Evolutionary conservation across 2,113 vertebrate genomes (phyloP).

Genomic region (Phylloscopus trochiloides): DNA sequence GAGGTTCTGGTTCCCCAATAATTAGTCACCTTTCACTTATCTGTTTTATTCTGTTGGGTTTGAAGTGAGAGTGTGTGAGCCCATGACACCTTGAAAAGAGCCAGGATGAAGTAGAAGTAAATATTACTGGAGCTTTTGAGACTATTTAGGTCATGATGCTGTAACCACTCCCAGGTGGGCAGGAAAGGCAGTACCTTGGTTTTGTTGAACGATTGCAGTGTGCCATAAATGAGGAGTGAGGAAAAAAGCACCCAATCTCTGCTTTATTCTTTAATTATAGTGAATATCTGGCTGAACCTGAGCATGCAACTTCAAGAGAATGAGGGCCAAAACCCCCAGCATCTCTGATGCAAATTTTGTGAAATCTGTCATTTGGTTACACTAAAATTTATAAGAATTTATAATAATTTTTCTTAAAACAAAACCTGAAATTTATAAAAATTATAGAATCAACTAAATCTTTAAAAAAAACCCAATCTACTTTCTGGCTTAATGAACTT

Average conservation of each 20-base stretch:
- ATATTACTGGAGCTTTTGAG: not conserved
- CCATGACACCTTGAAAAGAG: not conserved
- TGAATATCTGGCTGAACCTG: not conserved
- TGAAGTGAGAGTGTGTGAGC: not conserved
- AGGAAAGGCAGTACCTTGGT: not conserved
- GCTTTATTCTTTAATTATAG: not conserved
- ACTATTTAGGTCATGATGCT: not conserved
- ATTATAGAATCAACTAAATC: not conserved
- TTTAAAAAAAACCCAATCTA: not conserved
- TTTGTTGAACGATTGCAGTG: not conserved
- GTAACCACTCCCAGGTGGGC: not conserved
- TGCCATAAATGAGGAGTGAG: not conserved
- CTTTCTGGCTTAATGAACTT: not conserved
- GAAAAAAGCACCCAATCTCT: not conserved
- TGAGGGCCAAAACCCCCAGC: not conserved
- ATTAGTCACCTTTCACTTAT: not conserved
- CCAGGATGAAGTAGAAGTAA: not conserved
- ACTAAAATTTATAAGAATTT: rapidly evolving
- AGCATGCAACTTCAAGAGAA: not conserved
- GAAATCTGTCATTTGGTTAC: not conserved
- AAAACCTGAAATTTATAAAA: not conserved
- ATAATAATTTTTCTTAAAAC: not conserved
- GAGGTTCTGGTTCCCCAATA: not conserved
- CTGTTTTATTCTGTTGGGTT: not conserved
- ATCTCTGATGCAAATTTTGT: not conserved